phyloP scores from a whole-genome alignment of 2,113 vertebrate species.

The Laticauda colubrina region DNA sequence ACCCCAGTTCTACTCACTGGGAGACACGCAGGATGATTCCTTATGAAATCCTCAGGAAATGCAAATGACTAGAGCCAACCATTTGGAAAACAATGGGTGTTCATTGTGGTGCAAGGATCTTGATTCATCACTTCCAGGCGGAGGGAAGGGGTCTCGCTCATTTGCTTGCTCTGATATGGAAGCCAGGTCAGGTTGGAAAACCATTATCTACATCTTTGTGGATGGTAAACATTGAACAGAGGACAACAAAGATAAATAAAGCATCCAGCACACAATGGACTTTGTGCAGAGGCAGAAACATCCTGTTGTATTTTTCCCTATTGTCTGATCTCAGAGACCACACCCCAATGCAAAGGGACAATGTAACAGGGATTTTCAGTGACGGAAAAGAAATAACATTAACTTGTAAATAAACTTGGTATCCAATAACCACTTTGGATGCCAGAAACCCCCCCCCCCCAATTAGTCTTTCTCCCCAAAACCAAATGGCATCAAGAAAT shows the following conservation, averaged over 20 bases:
- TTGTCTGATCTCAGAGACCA: neutral
- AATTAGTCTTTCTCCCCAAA: neutral
- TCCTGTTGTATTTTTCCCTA: conserved; percentile 9
- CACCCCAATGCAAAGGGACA: neutral
- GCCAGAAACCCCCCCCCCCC: neutral
- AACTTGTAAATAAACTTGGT: conserved; percentile 6
- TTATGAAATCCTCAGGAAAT: neutral
- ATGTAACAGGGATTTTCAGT: neutral
- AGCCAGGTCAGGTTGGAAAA: conserved; percentile 17
- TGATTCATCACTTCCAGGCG: conserved; percentile 1
- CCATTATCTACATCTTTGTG: conserved; percentile 15
- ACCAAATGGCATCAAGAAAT: neutral
- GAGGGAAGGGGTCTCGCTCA: neutral
- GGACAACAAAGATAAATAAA: conserved; percentile 28
- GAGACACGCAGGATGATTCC: neutral
- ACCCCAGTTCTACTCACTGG: neutral
- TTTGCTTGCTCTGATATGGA: neutral
- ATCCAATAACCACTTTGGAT: neutral
- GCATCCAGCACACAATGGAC: neutral
- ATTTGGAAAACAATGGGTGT: conserved; percentile 5
- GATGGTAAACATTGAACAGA: conserved; percentile 1
- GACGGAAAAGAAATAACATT: neutral
- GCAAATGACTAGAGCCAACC: neutral
- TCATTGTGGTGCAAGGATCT: neutral
- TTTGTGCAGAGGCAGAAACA: conserved; percentile 23